A percentile compares a stretch with the other conserved stretches of the same genome.
Evolutionary conservation across 2,888 invertebrate genomes (phyloP).

Genomic region (Celastrina argiolus): DNA sequence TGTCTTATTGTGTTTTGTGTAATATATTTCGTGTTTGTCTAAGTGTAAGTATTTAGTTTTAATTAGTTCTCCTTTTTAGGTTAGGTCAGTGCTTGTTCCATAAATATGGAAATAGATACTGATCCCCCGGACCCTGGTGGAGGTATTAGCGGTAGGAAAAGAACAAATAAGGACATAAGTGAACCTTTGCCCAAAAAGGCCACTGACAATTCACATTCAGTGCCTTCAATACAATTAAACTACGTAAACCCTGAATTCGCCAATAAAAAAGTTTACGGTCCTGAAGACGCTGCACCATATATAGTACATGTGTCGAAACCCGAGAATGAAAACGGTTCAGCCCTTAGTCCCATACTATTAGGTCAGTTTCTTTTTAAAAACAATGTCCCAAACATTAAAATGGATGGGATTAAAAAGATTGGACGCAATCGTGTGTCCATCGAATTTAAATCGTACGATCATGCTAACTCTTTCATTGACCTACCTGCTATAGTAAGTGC

Average conservation of each 20-base stretch:
- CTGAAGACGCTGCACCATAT: neutral
- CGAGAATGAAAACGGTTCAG: neutral
- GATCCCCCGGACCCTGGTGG: too few species aligned
- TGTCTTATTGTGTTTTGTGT: too few species aligned
- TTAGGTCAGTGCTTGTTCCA: too few species aligned
- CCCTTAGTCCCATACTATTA: neutral
- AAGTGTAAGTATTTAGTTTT: too few species aligned
- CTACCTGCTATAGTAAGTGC: too few species aligned
- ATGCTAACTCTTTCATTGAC: slow-evolving; percentile 6
- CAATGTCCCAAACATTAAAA: neutral
- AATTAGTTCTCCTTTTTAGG: too few species aligned
- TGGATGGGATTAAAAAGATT: too few species aligned
- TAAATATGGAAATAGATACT: too few species aligned
- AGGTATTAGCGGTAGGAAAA: too few species aligned
- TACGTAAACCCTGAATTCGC: slow-evolving; percentile 1
- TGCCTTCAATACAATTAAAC: slow-evolving; percentile 4
- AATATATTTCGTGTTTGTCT: too few species aligned
- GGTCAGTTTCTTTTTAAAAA: slow-evolving; percentile 14
- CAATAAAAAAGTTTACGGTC: neutral
- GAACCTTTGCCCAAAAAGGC: neutral
- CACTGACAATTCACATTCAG: neutral
- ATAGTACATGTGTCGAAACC: neutral
- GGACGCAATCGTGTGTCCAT: neutral
- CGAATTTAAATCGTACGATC: neutral
- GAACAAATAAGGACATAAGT: too few species aligned